Base-by-base conservation (phyloP, 1,140 invertebrate species). In the Melitaea cinxia region DNA sequence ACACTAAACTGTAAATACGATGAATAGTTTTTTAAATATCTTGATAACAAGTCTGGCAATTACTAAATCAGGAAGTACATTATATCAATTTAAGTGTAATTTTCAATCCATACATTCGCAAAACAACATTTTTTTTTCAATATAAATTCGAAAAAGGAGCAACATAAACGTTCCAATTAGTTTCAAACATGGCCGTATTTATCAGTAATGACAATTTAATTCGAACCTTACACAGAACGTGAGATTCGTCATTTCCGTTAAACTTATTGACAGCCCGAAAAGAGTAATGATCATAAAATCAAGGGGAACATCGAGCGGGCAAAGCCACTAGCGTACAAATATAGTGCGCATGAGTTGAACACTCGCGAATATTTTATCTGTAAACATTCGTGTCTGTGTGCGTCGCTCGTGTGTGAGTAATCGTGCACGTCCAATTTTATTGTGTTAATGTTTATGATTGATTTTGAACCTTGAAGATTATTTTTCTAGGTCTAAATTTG, bases 291-390 rank as follows among this genome's bases (percentile, higher is more conserved):
- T 66, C 57, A 66, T 67, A 67, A 61, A 56, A 67, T 28, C 49
- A 64, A 47, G 42, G 49, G 53, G 50, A 68, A 71, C 70, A 53
- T 65, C 58, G 50, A 47, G 42, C 42, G 69, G 60, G 64, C 80
- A 74, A 75, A 77, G 70, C 71, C 77, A 70, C 76, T 69, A 73
- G 42, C 72, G 74, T 76, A 78, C 74, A 76, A 78, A 83, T 83
- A 80, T 82, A 83, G 79, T 81, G 77, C 79, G 79, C 75, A 75
- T 28, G 81, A 82, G 81, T 83, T 83, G 77, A 83, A 83, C 70
- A 83, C 76, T 79, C 80, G 80, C 75, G 68, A 78, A 78, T 83
- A 78, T 82, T 81, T 82, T 78, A 79, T 83, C 81, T 82, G 73
- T 80, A 80, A 82, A 82, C 73, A 78, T 62, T 68, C 65, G 60